A percentile compares a stretch with the other conserved stretches of the same genome.
These are phyloP conservation scores for Synanthedon formicaeformis DNA, from an alignment of 2,888 invertebrate species.

Conservation along the genomic window DNA sequence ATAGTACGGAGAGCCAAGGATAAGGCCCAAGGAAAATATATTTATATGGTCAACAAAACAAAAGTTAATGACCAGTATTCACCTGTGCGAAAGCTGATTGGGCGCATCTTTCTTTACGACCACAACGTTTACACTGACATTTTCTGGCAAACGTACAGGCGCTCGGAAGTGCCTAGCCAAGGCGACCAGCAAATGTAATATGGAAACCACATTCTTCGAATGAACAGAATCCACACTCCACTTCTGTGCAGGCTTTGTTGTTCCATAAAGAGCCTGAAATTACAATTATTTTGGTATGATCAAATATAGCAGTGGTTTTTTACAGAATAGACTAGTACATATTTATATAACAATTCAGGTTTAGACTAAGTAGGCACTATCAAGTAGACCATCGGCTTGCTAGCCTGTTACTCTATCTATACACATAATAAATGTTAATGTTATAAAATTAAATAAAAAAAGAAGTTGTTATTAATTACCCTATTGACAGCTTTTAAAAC, in stretches of 20 bases:
- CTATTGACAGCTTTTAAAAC: conserved; percentile 91
- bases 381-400: too few relatives aligned
- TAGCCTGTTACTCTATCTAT: too few relatives aligned
- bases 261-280: conserved; percentile 75
- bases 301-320: background rate
- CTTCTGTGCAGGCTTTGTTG: conserved; percentile 83
- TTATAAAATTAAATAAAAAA: too few relatives aligned
- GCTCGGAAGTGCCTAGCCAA: conserved; percentile 94
- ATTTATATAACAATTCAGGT: background rate
- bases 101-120: conserved; percentile 87
- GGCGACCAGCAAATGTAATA: conserved; percentile 93
- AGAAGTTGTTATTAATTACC: conserved; percentile 44
- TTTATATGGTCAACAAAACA: too few relatives aligned
- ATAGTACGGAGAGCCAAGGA: too few relatives aligned
- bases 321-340: background rate
- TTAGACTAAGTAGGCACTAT: too few relatives aligned
- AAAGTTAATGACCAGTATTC: conserved; percentile 2
- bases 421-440: too few relatives aligned
- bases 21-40: too few relatives aligned
- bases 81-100: conserved; percentile 75
- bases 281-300: background rate
- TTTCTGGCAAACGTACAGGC: conserved; percentile 95
- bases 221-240: conserved; percentile 98
- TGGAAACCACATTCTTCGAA: conserved; percentile 95
- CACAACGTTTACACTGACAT: conserved; percentile 92